Base-by-base conservation (phyloP, 2,113 vertebrate genomes). In the Climacteris rufus region DNA sequence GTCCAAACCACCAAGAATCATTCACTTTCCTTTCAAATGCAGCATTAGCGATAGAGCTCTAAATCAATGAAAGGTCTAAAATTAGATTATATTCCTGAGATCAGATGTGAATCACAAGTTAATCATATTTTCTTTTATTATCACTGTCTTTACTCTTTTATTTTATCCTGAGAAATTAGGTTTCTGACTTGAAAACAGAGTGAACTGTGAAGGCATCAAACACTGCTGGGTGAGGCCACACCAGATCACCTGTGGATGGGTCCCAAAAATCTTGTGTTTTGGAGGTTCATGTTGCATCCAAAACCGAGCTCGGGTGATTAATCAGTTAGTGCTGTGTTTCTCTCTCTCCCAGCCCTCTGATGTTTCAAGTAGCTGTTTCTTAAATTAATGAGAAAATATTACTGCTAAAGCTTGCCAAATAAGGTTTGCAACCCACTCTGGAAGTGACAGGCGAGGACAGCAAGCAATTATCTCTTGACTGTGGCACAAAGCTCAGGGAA, bases 31-130 rank as follows among this genome's bases (percentile, higher is more conserved):
- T 93, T 96, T 93, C 94, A 93, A 87, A 93, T 90, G 90, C 86
- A 92, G 87, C 92, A 95, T 95, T 95, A 94, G 89, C 93, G 91
- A 59, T 70, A 93, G 83, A 93, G 85, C 90, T 93, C 79, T 95
- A 96, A 97, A 91, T 91, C 92, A 96, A 94, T 94, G 96, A 95
- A 94, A 96, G 83, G 59, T 71, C 91, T 93, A 94, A 95, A 87
- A 97, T 97, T 91, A 90, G 95, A 93, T 97, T 96, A 94, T 94
- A 71, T 90, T 86, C 93, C 89, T 96, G 92, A 93, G 94, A 96
- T 96, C 95, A 96, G 94, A 97, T 96, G 95, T 94, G 94, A 96
- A 96, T 95, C 96, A 96, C 84, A 88, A 91, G 93, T 91, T 94
- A 96, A 96, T 96, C 50, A 83, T 93, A 90, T 96, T 96, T 95